phyloP scores from a whole-genome alignment of 2,113 vertebrate genomes.

The Ptyas mucosa region DNA sequence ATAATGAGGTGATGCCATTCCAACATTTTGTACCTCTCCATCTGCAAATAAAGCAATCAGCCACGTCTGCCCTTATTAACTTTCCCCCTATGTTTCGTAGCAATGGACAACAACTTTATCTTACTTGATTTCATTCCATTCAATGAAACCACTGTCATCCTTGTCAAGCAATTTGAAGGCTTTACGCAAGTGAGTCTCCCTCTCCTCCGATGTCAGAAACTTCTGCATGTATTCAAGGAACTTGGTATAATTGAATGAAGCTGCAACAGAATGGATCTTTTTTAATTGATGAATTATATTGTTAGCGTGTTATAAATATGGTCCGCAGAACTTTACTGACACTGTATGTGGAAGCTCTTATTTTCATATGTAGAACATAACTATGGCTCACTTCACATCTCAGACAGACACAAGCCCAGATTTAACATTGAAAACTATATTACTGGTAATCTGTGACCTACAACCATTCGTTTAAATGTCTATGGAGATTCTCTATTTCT shows the following conservation, averaged over 20 bases:
- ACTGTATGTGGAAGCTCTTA: neutral
- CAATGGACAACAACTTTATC: neutral
- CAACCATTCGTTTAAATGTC: neutral
- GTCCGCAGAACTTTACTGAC: neutral
- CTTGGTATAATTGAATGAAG: slow-evolving; percentile 55
- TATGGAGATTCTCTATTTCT: neutral
- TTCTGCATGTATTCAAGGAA: slow-evolving; percentile 43
- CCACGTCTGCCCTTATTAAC: neutral
- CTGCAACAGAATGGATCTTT: slow-evolving; percentile 10
- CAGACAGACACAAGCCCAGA: neutral
- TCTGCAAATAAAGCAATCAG: neutral
- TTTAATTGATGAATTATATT: neutral
- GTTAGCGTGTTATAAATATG: neutral
- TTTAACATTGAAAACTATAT: neutral
- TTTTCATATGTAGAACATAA: too few relatives aligned
- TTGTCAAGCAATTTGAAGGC: slow-evolving; percentile 53
- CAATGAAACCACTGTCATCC: slow-evolving; percentile 40
- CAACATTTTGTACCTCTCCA: neutral
- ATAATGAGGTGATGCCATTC: neutral
- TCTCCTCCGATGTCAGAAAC: slow-evolving; percentile 7
- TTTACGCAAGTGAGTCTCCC: slow-evolving; percentile 19
- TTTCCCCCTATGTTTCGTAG: neutral
- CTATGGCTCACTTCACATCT: neutral
- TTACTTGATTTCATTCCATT: slow-evolving; percentile 58
- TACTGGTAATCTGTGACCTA: neutral